phyloP scores from a whole-genome alignment of 2,113 vertebrate species.

The Budorcas taxicolor region DNA sequence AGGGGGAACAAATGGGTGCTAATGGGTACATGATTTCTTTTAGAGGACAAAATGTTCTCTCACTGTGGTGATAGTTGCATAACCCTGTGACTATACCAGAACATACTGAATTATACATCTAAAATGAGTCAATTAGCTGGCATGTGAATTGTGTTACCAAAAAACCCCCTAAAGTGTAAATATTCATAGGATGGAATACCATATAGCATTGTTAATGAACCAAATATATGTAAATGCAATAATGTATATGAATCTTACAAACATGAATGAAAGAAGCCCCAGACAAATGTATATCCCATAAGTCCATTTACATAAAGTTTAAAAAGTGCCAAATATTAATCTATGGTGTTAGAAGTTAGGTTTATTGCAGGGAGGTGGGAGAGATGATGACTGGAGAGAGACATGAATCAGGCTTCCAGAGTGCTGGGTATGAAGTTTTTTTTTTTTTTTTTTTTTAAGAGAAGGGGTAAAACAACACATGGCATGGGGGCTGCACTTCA shows the following conservation, averaged over 20 bases:
- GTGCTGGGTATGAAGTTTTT: background rate
- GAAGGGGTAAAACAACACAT: background rate
- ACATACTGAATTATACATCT: background rate
- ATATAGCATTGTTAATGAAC: background rate
- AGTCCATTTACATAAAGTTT: background rate
- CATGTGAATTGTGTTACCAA: background rate
- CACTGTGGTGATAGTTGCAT: background rate
- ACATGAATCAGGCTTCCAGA: background rate
- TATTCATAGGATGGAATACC: background rate
- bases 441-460: background rate
- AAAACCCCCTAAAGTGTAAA: background rate
- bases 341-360: background rate
- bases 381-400: background rate
- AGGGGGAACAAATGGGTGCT: background rate
- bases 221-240: background rate
- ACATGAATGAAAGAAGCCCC: background rate
- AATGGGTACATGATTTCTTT: background rate
- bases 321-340: background rate
- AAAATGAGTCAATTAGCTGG: background rate
- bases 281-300: background rate
- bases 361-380: background rate
- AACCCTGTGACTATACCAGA: background rate
- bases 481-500: background rate
- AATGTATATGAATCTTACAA: background rate
- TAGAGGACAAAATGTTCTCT: conserved; percentile 5